Evolutionary conservation across 2,797 vertebrate genomes (phyloP).

Genomic region (Hydrocynus forskahlii): DNA sequence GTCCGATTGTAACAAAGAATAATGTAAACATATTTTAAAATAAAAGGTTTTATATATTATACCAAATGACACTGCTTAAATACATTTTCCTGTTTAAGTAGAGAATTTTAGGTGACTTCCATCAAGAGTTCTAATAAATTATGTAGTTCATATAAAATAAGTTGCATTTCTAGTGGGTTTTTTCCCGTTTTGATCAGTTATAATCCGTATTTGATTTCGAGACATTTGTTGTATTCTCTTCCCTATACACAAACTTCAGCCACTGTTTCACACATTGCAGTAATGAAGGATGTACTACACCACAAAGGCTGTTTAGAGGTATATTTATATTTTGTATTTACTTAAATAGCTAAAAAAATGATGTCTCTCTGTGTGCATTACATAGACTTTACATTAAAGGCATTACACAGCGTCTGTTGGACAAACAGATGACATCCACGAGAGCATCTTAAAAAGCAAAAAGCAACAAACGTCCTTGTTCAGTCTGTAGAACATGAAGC

Average conservation of each 20-base stretch:
- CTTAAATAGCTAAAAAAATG: slow-evolving; percentile 45
- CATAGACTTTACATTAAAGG: slow-evolving; percentile 14
- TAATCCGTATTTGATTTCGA: not conserved
- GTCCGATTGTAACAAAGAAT: not conserved
- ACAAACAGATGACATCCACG: slow-evolving; percentile 10
- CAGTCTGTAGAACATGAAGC: slow-evolving; percentile 16
- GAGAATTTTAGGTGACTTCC: not conserved
- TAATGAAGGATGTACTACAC: slow-evolving; percentile 7
- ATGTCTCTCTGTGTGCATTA: slow-evolving; percentile 20
- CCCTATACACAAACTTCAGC: not conserved
- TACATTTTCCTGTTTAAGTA: not conserved
- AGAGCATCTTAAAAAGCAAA: not conserved
- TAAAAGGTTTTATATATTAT: not conserved
- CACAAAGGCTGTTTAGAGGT: not conserved
- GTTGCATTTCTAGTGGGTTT: not conserved
- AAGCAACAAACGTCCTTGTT: not conserved
- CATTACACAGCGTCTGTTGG: slow-evolving; percentile 15
- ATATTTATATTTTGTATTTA: slow-evolving; percentile 35
- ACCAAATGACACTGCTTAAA: not conserved
- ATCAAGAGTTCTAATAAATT: not conserved
- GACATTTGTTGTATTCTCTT: not conserved
- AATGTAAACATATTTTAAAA: slow-evolving; percentile 14
- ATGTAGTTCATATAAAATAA: not conserved
- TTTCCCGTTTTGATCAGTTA: not conserved
- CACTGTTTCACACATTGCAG: slow-evolving; percentile 1